Base-by-base conservation (phyloP, 2,113 vertebrate genomes). In the Quiscalus mexicanus region DNA sequence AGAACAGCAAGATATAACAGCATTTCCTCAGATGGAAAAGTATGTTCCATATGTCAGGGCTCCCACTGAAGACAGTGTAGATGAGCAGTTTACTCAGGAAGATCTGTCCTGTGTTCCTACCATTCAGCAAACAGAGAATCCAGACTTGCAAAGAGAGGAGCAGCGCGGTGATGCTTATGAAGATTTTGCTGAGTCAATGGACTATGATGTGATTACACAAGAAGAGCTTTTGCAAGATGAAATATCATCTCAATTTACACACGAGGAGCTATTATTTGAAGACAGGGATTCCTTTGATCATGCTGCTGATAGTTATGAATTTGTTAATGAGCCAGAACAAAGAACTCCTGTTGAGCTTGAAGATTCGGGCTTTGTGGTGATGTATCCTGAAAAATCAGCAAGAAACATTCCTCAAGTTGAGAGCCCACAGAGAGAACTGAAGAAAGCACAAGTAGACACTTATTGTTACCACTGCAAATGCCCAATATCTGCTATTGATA, bases 401-500 rank as follows among this genome's bases (percentile, higher is more conserved):
- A 70, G 88, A 75, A 91, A 93, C 52, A 17, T 96, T 81, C 92
- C 96, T 71, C 97, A 99, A 30, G 79, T 96, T n/a, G 96, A 94
- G 49, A 97, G 97, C 79, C 96, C 98, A 59, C 97, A 97, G 47
- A 97, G 94, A 91, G 98, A 99, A 87, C 73, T 45, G 10, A 98
- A 98, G 95, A 98, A 98, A 85, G 69, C 95, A 23, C 98, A 98
- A 77, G 94, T 98, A 94, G 98, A 99, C 93, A 98, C 98, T 47
- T 99, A 99, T 42, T 99, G 99, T 95, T 96, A 98, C 53, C 97
- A 98, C 62, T 99, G 99, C 93, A 98, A 96, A 88, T 97, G 98
- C 94, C 98, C 98, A 77, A 98, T 99, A 96, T 98, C 98, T 86
- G 97, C 98, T 76, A 98, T 97, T 39, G 98, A 99, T 87, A 98